A percentile compares a stretch with the other conserved stretches of the same genome.
phyloP scores from a whole-genome alignment of 2,888 invertebrate genomes.

The Orthonevra nobilis region DNA sequence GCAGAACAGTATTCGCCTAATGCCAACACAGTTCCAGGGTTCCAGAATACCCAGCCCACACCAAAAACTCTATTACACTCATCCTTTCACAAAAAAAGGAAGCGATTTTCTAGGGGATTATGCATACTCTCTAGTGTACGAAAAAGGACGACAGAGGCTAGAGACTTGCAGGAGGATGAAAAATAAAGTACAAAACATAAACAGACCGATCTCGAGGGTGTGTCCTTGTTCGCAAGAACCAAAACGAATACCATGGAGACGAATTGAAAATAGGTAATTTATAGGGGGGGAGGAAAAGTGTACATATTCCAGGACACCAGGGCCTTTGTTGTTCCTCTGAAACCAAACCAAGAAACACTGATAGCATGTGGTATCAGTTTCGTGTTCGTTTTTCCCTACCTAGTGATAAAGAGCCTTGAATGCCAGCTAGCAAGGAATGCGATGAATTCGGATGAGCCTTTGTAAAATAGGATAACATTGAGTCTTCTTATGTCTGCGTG shows the following conservation, averaged over 20 bases:
- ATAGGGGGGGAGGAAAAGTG: constrained; percentile 12
- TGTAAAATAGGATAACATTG: constrained; percentile 41
- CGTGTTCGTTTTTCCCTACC: constrained; percentile 24
- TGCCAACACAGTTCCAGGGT: constrained; percentile 23
- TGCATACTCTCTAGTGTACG: too few species aligned
- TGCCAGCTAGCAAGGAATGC: background rate
- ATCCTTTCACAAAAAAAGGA: constrained; percentile 41
- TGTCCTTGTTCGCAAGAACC: constrained; percentile 19
- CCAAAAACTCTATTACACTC: too few species aligned
- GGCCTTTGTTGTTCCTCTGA: constrained; percentile 29
- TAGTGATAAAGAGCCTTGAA: constrained; percentile 26
- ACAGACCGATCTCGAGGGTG: constrained; percentile 26
- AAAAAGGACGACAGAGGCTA: constrained; percentile 3
- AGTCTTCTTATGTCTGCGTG: constrained; percentile 1
- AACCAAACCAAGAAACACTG: constrained; percentile 19
- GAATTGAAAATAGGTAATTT: constrained; percentile 53
- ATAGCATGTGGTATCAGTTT: constrained; percentile 59
- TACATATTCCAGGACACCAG: constrained; percentile 21
- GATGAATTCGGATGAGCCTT: background rate
- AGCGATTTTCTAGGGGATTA: constrained; percentile 58
- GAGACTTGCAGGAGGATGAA: background rate
- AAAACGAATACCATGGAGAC: constrained; percentile 37
- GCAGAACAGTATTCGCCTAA: constrained; percentile 33
- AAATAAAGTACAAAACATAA: constrained; percentile 19
- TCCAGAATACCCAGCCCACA: too few species aligned